Evolutionary conservation across 2,888 invertebrate genomes (phyloP).

Genomic region (Gari tellinella): DNA sequence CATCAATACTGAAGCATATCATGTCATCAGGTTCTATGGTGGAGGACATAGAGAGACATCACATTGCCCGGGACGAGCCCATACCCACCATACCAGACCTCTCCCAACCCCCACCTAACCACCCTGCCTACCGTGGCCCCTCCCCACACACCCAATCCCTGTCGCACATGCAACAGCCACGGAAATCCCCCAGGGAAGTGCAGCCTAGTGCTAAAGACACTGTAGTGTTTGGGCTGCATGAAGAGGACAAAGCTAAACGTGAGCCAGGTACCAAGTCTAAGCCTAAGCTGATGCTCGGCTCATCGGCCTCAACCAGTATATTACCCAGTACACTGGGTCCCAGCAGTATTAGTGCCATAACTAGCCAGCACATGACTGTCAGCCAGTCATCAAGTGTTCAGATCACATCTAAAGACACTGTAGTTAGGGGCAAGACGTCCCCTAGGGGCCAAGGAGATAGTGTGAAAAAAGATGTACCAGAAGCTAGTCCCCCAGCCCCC

Average conservation of each 20-base stretch:
- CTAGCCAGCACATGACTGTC: slow-evolving; percentile 1
- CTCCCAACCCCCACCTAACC: slow-evolving; percentile 56
- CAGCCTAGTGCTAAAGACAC: not conserved
- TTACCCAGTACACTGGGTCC: slow-evolving; percentile 36
- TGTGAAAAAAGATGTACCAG: slow-evolving; percentile 18
- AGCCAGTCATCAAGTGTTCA: slow-evolving; percentile 1
- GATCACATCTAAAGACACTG: not conserved
- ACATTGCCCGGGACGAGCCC: slow-evolving; percentile 20
- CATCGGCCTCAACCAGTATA: slow-evolving; percentile 20
- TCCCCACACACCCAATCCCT: slow-evolving; percentile 22
- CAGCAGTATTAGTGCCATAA: slow-evolving; percentile 1
- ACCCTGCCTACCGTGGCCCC: slow-evolving; percentile 55
- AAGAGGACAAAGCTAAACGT: not conserved
- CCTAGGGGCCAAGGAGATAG: not conserved
- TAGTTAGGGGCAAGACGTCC: not conserved
- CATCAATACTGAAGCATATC: slow-evolving; percentile 88
- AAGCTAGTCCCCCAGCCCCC: slow-evolving; percentile 8
- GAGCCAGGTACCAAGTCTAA: not conserved
- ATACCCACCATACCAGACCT: slow-evolving; percentile 41
- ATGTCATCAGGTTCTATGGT: slow-evolving; percentile 93
- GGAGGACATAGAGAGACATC: slow-evolving; percentile 92
- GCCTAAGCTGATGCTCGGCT: not conserved
- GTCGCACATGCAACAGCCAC: not conserved
- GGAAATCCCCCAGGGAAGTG: not conserved
- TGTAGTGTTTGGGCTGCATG: not conserved